Evolutionary conservation across 2,797 vertebrate genomes (phyloP).

Genomic region (Huso huso): DNA sequence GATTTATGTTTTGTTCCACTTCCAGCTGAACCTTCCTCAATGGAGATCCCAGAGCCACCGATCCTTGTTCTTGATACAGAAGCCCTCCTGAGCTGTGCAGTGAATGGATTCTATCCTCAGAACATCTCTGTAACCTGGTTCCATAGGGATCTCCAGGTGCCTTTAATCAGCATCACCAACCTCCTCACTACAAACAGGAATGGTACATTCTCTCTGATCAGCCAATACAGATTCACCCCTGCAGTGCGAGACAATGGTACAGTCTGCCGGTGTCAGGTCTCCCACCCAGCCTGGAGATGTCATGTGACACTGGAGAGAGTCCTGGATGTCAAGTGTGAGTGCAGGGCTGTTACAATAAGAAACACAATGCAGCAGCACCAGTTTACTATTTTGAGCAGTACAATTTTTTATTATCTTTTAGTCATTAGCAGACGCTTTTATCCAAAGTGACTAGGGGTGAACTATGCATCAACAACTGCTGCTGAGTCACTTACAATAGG

Average conservation of each 20-base stretch:
- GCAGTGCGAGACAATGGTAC: not conserved
- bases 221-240: not conserved
- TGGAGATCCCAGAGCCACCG: not conserved
- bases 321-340: conserved; percentile 15
- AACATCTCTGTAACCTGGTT: not conserved
- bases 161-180: not conserved
- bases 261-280: conserved; percentile 6
- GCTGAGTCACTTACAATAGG: too few relatives aligned
- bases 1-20: not conserved
- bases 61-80: not conserved
- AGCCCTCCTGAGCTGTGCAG: not conserved
- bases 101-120: not conserved
- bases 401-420: too few relatives aligned
- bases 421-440: too few relatives aligned
- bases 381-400: too few relatives aligned
- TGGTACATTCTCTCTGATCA: not conserved
- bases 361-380: too few relatives aligned
- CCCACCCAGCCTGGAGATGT: conserved; percentile 12
- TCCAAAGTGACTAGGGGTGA: too few relatives aligned
- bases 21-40: not conserved
- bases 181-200: not conserved
- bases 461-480: too few relatives aligned
- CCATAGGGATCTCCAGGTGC: not conserved
- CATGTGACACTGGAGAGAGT: not conserved
- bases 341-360: too few relatives aligned